Evolutionary conservation across 2,797 vertebrate species (phyloP).

Genomic region (Rhabdophis nuchalis): DNA sequence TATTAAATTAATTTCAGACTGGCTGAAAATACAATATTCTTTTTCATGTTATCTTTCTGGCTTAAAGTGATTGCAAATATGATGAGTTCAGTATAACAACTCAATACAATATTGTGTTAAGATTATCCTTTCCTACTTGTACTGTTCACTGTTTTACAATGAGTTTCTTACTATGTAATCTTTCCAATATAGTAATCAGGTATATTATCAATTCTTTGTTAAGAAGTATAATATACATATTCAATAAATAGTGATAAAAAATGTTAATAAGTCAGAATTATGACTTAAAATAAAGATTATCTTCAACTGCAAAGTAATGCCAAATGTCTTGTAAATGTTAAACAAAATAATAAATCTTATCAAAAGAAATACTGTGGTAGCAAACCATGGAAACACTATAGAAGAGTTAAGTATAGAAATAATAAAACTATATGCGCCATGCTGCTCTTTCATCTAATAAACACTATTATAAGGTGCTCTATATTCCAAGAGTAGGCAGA

Average conservation of each 20-base stretch:
- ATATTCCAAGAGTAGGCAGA: background rate
- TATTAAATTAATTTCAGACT: background rate
- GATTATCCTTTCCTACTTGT: background rate
- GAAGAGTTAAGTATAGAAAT: background rate
- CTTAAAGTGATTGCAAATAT: background rate
- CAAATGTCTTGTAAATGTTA: background rate
- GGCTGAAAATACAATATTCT: background rate
- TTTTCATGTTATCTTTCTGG: background rate
- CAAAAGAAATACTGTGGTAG: background rate
- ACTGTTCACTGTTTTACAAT: background rate
- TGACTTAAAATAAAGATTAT: background rate
- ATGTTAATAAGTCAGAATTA: background rate
- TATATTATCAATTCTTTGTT: background rate
- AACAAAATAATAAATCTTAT: background rate
- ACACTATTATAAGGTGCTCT: background rate
- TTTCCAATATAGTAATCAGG: background rate
- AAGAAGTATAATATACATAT: background rate
- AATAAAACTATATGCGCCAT: background rate
- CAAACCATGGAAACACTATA: background rate
- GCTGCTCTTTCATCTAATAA: background rate
- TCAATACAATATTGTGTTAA: background rate
- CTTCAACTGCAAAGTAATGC: background rate
- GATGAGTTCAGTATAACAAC: background rate
- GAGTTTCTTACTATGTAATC: background rate
- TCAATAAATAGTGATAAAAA: background rate